phyloP scores from a whole-genome alignment of 1,140 invertebrate genomes.

The Monomorium pharaonis region DNA sequence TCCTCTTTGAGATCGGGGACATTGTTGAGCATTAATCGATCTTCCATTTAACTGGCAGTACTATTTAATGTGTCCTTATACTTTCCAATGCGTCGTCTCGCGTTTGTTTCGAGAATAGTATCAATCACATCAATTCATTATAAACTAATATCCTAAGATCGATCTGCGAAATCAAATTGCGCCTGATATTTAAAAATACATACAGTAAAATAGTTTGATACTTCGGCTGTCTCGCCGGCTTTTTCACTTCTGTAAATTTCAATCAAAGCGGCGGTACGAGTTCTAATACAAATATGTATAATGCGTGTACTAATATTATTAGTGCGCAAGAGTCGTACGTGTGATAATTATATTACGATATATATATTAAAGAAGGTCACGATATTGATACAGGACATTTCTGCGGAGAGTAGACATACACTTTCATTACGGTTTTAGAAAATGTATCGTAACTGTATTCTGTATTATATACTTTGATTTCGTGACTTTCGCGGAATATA shows the following conservation, averaged over 20 bases:
- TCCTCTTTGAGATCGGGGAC: conserved; percentile 68
- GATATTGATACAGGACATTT: conserved; percentile 64
- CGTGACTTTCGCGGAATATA: not conserved
- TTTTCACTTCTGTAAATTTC: conserved; percentile 65
- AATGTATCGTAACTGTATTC: not conserved
- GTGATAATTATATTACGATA: conserved; percentile 50
- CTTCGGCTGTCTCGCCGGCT: conserved; percentile 72
- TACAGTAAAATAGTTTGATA: conserved; percentile 68
- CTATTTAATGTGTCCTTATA: conserved; percentile 79
- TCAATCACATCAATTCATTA: conserved; percentile 59
- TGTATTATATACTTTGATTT: conserved; percentile 27
- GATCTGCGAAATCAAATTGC: conserved; percentile 57
- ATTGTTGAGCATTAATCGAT: conserved; percentile 81
- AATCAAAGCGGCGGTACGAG: not conserved
- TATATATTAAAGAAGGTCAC: conserved; percentile 72
- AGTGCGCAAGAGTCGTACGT: conserved; percentile 54
- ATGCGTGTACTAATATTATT: conserved; percentile 57
- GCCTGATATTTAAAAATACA: conserved; percentile 59
- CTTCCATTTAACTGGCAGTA: conserved; percentile 80
- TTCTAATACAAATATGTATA: conserved; percentile 55
- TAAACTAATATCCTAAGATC: conserved; percentile 66
- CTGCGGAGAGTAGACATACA: conserved; percentile 70
- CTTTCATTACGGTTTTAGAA: conserved; percentile 38
- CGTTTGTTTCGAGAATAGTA: conserved; percentile 50
- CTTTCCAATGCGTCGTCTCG: conserved; percentile 67